Base-by-base conservation (phyloP, 2,797 vertebrate genomes). In the Moxostoma hubbsi region DNA sequence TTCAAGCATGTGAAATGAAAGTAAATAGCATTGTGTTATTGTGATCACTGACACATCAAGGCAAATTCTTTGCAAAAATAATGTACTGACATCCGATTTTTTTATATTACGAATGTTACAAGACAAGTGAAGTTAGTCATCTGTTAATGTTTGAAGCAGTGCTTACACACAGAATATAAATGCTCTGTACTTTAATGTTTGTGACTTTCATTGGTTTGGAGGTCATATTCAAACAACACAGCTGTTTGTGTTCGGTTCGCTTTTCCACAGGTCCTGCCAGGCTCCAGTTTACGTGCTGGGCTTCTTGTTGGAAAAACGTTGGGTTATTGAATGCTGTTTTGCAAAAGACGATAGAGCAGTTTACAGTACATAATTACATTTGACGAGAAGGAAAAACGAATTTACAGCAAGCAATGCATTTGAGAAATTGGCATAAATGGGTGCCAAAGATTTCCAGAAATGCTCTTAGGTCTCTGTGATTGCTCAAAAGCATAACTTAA, bases 371-470 rank as follows among this genome's bases (percentile, higher is more conserved):
- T 74, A 81, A 76, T 65, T 67, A 61, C 78, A 54, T 54, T 54
- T 24, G 75, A 47, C 45, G 43, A 77, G 65, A 81, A 15, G 11
- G 18, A 10, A 16, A 18, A 69, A 77, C 58, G 13, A 62, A 73
- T 12, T 51, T 57, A 51, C 18, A 59, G 51, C 12, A 5, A 67
- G 51, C 64, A 51, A 55, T 65, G 53, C 16, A 54, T 54, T 54
- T 6, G 6, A 63, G 61, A 15, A 59, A 70, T 62, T 64, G 75
- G 71, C 64, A 18, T 79, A 68, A 83, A 76, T 13, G 58, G 72
- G 62, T 64, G 46, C 53, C 49, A 68, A 13, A 84, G 80, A 72
- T 53, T 81, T 72, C 74, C 70, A 75, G 80, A 43, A 46, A 76
- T 53, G 61, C 15, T 43, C 50, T 8, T n/a, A 59, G 57, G 71